Evolutionary conservation across 30 jellyfish, hydroid and myxozoan species (phyloP).

Genomic region (Chrysaora quinquecirrha): DNA sequence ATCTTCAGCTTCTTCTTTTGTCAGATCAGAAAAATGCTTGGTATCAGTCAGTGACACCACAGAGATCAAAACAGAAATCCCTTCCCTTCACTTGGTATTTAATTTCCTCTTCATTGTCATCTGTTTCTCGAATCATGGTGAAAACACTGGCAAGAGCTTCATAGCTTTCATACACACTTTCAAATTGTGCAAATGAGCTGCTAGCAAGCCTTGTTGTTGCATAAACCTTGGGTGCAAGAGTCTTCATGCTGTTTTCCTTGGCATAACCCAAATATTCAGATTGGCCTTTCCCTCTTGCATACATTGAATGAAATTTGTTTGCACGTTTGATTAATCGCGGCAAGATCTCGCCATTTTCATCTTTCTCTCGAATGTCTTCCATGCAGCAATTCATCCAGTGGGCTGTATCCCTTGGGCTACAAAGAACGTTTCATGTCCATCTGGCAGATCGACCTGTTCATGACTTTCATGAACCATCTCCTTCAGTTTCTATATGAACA

Average conservation of each 20-base stretch:
- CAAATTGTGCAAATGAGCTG: slow-evolving; percentile 39
- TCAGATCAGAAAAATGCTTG: slow-evolving; percentile 34
- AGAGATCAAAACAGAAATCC: no score
- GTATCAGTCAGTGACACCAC: not conserved
- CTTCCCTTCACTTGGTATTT: no score
- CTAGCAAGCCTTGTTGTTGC: slow-evolving; percentile 32
- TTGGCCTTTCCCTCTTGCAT: slow-evolving; percentile 55
- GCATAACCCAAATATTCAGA: slow-evolving; percentile 51
- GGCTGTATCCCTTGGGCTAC: slow-evolving; percentile 66
- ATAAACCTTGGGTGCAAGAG: slow-evolving; percentile 18
- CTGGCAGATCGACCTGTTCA: slow-evolving; percentile 22
- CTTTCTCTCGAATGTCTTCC: slow-evolving; percentile 43
- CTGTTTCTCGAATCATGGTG: slow-evolving; percentile 27
- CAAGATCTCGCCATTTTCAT: slow-evolving; percentile 40
- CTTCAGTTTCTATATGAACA: slow-evolving; percentile 21
- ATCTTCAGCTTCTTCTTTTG: slow-evolving; percentile 21
- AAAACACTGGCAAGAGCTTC: slow-evolving; percentile 41
- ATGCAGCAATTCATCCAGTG: slow-evolving; percentile 58
- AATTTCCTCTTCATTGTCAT: slow-evolving; percentile 38
- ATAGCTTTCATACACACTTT: slow-evolving; percentile 37
- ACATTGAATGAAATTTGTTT: slow-evolving; percentile 33
- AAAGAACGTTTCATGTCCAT: slow-evolving; percentile 39
- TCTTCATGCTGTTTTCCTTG: slow-evolving; percentile 29
- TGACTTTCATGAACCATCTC: slow-evolving; percentile 17
- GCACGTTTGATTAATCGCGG: slow-evolving; percentile 24